phyloP scores from a whole-genome alignment of 92 coral and sea anemone species.

The Desmophyllum pertusum region DNA sequence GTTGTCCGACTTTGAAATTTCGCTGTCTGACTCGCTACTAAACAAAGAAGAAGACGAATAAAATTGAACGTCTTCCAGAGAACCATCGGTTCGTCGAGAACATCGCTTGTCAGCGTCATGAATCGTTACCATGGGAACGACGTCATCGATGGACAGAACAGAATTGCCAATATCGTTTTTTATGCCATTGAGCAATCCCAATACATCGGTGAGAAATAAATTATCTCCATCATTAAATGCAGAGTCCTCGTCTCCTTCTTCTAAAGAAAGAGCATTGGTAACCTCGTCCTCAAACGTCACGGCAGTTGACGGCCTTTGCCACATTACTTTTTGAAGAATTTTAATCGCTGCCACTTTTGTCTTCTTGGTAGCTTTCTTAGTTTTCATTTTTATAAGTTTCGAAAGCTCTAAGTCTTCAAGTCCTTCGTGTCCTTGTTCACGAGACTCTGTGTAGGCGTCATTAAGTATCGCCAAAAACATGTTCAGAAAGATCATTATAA shows the following conservation, averaged over 20 bases:
- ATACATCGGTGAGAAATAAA: slow-evolving; percentile 14
- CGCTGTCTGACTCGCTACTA: slow-evolving; percentile 22
- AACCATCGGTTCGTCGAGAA: not conserved
- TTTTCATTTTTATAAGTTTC: not conserved
- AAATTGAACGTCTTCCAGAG: not conserved
- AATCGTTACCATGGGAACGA: slow-evolving; percentile 39
- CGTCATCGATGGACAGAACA: slow-evolving; percentile 31
- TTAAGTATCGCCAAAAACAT: slow-evolving; percentile 89
- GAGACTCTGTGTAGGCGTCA: slow-evolving; percentile 75
- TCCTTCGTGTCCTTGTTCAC: slow-evolving; percentile 35
- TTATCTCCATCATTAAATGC: slow-evolving; percentile 19
- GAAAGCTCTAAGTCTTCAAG: slow-evolving; percentile 34
- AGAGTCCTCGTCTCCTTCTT: not conserved
- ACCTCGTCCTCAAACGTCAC: slow-evolving; percentile 9
- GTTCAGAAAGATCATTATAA: slow-evolving; percentile 74
- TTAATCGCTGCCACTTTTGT: not conserved
- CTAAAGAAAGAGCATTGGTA: not conserved
- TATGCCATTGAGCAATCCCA: slow-evolving; percentile 14
- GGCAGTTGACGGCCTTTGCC: not conserved
- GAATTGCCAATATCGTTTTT: slow-evolving; percentile 28
- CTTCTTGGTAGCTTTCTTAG: slow-evolving; percentile 6
- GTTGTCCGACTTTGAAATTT: not conserved
- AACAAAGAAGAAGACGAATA: slow-evolving; percentile 44
- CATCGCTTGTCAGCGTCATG: slow-evolving; percentile 19
- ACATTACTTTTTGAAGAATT: not conserved